These are phyloP conservation scores for Caerostris darwini DNA, from an alignment of 1,140 invertebrate species.

Conservation along the genomic window DNA sequence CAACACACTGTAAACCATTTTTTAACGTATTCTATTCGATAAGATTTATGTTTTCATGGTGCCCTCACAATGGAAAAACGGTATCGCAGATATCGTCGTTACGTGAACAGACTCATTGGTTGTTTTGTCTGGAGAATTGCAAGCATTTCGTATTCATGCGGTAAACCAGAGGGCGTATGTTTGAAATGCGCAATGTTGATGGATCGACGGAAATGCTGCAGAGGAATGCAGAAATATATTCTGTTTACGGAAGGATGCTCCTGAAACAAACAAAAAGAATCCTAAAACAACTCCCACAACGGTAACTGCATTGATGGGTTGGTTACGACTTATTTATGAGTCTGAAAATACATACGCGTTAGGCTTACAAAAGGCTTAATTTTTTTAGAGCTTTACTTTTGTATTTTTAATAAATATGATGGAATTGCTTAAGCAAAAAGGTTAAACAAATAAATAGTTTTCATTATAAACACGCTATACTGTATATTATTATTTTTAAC, in stretches of 20 bases:
- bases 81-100: background rate
- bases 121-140: background rate
- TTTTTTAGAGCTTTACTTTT: too few species aligned
- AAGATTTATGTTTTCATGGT: constrained; percentile 17
- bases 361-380: background rate
- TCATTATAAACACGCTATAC: too few species aligned
- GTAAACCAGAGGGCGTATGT: background rate
- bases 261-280: constrained; percentile 5
- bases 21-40: background rate
- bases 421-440: too few species aligned
- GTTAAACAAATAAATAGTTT: too few species aligned
- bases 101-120: background rate
- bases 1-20: background rate
- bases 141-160: background rate
- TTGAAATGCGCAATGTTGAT: background rate
- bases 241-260: background rate
- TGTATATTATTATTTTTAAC: too few species aligned
- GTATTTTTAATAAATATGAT: too few species aligned
- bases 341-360: background rate
- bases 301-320: constrained; percentile 10
- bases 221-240: background rate
- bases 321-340: background rate
- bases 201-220: background rate
- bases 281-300: background rate
- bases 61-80: background rate